Evolutionary conservation across 1,140 invertebrate genomes (phyloP), one percentile per base, ranked within the genome.

Genomic region (Pseudobourletiella spinata): DNA sequence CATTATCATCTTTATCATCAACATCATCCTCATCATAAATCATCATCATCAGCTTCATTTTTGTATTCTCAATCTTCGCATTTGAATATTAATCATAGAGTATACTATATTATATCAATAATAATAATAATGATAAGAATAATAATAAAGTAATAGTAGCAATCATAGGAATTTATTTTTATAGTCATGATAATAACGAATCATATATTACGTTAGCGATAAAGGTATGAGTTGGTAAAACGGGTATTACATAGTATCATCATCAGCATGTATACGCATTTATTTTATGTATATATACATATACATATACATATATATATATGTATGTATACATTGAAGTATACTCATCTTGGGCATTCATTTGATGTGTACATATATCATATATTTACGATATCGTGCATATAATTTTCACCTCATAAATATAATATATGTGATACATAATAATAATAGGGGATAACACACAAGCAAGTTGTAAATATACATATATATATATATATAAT

Each of bases 301-400:
- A 48, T 48, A 15, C 22, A 48, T 48, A 6, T 25, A 48, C 22
- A 48, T 48, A 48, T 48, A 48, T 48, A 48, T n/a, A 48, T 48
- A 48, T 48, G 22, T 48, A 25, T 6, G 24, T n/a, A 48, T 48
- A 48, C 22, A 48, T 48, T 11, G 11, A 48, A 15, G 46, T 48
- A 48, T 48, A 20, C n/a, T n/a, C n/a, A n/a, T n/a, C n/a, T n/a
- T n/a, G n/a, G n/a, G n/a, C n/a, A n/a, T n/a, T n/a, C n/a, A n/a
- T n/a, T n/a, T n/a, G n/a, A n/a, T n/a, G n/a, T n/a, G n/a, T n/a
- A n/a, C n/a, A n/a, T n/a, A n/a, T n/a, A n/a, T n/a, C n/a, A n/a
- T n/a, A n/a, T n/a, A n/a, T n/a, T n/a, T n/a, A n/a, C n/a, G n/a
- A n/a, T n/a, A n/a, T n/a, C n/a, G n/a, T n/a, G n/a, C n/a, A n/a